phyloP scores from a whole-genome alignment of 1,140 invertebrate genomes.

The Sitobion miscanthi region DNA sequence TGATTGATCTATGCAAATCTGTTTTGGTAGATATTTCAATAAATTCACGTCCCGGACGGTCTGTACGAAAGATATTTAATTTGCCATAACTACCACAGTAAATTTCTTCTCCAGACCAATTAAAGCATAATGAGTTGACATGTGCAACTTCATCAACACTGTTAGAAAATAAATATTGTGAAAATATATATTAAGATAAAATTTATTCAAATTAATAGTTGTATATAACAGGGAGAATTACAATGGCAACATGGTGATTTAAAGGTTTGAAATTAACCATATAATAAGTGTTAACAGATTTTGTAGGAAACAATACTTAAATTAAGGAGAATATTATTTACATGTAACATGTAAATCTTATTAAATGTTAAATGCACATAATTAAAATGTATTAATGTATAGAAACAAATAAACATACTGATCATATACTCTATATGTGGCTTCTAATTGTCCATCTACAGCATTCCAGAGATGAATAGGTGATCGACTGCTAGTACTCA shows the following conservation, averaged over 20 bases:
- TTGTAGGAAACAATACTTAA: not conserved
- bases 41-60: slow-evolving; percentile 70
- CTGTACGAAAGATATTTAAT: slow-evolving; percentile 83
- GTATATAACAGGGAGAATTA: not conserved
- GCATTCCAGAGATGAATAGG: slow-evolving; percentile 95
- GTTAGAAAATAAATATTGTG: slow-evolving; percentile 56
- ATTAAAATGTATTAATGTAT: not conserved
- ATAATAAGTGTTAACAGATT: not conserved
- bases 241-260: not conserved
- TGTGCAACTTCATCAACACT: slow-evolving; percentile 86
- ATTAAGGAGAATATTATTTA: not conserved
- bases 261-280: not conserved
- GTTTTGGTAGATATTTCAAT: slow-evolving; percentile 66
- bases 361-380: not conserved
- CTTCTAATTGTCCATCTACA: slow-evolving; percentile 79
- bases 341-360: not conserved
- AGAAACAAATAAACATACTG: slow-evolving; percentile 65
- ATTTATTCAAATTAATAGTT: not conserved
- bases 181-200: not conserved
- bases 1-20: slow-evolving; percentile 67
- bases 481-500: slow-evolving; percentile 77
- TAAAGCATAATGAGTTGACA: slow-evolving; percentile 82
- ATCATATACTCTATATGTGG: slow-evolving; percentile 85
- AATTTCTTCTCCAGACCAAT: slow-evolving; percentile 74
- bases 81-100: slow-evolving; percentile 87